phyloP scores from a whole-genome alignment of 2,113 vertebrate genomes.

The Albula goreensis region DNA sequence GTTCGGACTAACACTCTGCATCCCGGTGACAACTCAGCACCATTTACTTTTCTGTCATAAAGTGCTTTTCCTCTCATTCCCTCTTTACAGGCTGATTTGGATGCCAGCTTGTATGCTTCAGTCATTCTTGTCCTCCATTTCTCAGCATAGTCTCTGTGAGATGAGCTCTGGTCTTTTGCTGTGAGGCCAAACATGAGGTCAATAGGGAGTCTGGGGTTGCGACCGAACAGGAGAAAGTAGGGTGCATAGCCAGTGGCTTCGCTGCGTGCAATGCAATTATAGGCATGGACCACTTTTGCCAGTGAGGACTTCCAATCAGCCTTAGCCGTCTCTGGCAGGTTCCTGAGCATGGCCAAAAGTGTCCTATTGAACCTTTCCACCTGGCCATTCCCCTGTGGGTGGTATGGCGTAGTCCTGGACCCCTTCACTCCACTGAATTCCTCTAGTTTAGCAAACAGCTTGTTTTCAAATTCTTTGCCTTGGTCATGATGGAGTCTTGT shows the following conservation, averaged over 20 bases:
- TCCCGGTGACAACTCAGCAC: not conserved
- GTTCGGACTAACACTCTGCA: conserved; percentile 14
- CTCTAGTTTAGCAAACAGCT: conserved; percentile 15
- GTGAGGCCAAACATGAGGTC: conserved; percentile 25
- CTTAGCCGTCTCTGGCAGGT: not conserved
- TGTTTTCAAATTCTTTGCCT: conserved; percentile 21
- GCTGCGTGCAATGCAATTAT: conserved; percentile 24
- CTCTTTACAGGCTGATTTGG: not conserved
- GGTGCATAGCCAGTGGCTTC: not conserved
- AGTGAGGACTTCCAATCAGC: not conserved
- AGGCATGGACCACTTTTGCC: not conserved
- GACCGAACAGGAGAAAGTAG: conserved; percentile 22
- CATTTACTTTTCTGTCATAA: conserved; percentile 22
- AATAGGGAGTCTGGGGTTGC: not conserved
- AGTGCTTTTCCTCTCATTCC: conserved; percentile 19
- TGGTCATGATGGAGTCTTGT: conserved; percentile 1
- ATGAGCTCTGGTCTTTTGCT: conserved; percentile 12
- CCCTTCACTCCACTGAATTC: conserved; percentile 16
- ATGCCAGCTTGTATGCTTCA: conserved; percentile 12
- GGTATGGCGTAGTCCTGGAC: not conserved
- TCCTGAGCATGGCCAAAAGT: not conserved
- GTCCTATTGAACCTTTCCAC: conserved; percentile 17
- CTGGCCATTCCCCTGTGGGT: conserved; percentile 24
- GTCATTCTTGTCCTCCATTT: conserved; percentile 24
- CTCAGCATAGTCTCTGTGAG: conserved; percentile 2